These are phyloP conservation scores for Apostichopus leukothele DNA, from an alignment of 53 echinoderm and acorn worm genomes.

Conservation along the genomic window DNA sequence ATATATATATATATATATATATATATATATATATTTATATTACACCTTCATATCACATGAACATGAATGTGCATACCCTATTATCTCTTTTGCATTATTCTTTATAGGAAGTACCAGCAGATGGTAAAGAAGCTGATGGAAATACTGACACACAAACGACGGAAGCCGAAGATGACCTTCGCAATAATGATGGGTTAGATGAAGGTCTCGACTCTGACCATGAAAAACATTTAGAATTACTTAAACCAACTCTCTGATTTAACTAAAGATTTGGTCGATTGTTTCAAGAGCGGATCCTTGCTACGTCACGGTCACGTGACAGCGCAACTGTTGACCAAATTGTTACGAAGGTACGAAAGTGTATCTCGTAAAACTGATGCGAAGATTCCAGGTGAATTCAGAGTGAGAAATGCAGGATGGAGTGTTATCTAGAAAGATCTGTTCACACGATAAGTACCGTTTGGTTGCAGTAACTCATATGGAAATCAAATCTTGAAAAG, in stretches of 20 bases:
- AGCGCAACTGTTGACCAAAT: neutral
- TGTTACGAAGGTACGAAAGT: too few relatives aligned
- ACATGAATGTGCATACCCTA: neutral
- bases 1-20: too few relatives aligned
- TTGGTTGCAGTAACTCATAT: too few relatives aligned
- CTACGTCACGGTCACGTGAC: neutral
- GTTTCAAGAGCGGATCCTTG: neutral
- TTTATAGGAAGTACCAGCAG: constrained; percentile 26
- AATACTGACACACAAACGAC: constrained; percentile 15
- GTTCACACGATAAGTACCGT: too few relatives aligned
- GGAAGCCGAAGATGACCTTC: constrained; percentile 19
- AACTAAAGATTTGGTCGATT: neutral
- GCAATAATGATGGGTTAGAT: neutral
- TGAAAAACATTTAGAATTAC: constrained; percentile 34
- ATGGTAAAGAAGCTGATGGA: constrained; percentile 24
- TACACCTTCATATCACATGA: too few relatives aligned
- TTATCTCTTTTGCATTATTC: neutral
- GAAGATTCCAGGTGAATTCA: too few relatives aligned
- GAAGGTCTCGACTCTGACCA: constrained; percentile 3
- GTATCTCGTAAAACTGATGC: too few relatives aligned
- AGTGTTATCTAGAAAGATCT: too few relatives aligned
- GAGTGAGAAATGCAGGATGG: too few relatives aligned
- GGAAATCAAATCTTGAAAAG: too few relatives aligned
- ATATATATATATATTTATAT: too few relatives aligned
- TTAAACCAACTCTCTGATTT: constrained; percentile 19